phyloP scores from a whole-genome alignment of 2,888 invertebrate genomes.

The Chrysopilus asiliformis region DNA sequence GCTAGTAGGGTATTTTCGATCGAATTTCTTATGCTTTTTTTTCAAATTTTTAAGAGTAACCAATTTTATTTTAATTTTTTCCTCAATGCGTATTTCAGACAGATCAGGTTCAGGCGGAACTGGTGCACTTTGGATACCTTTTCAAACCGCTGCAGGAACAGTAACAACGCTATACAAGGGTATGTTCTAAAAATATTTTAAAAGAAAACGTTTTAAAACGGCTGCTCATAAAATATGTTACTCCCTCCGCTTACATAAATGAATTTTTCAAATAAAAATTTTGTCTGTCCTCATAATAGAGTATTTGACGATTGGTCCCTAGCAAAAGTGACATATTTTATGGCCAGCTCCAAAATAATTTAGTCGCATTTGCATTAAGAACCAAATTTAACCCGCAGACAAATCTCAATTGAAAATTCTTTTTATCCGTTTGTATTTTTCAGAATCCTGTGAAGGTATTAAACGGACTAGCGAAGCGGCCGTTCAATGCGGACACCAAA shows the following conservation, averaged over 20 bases:
- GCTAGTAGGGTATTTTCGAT: too few species aligned
- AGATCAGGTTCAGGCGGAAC: slow-evolving; percentile 43
- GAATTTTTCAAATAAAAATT: background rate
- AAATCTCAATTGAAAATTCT: background rate
- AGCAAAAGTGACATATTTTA: too few species aligned
- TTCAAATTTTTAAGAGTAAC: background rate
- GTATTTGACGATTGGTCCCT: too few species aligned
- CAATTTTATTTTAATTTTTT: background rate
- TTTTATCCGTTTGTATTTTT: slow-evolving; percentile 12
- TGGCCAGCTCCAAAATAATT: background rate
- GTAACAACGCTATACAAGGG: slow-evolving; percentile 68
- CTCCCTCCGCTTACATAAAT: too few species aligned
- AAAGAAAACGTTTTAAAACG: too few species aligned
- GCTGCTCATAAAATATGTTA: background rate
- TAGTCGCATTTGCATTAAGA: background rate
- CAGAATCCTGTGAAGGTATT: slow-evolving; percentile 60
- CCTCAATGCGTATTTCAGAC: slow-evolving; percentile 38
- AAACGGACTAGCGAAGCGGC: slow-evolving; percentile 55
- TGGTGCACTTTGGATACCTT: slow-evolving; percentile 58
- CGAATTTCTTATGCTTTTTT: too few species aligned
- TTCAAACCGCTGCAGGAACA: slow-evolving; percentile 66
- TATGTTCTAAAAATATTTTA: slow-evolving; percentile 24
- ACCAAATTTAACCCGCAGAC: background rate
- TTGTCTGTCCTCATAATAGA: too few species aligned
- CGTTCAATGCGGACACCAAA: slow-evolving; percentile 56